These are phyloP conservation scores for Crematogaster levior DNA, from an alignment of 2,888 invertebrate species.

Conservation along the genomic window DNA sequence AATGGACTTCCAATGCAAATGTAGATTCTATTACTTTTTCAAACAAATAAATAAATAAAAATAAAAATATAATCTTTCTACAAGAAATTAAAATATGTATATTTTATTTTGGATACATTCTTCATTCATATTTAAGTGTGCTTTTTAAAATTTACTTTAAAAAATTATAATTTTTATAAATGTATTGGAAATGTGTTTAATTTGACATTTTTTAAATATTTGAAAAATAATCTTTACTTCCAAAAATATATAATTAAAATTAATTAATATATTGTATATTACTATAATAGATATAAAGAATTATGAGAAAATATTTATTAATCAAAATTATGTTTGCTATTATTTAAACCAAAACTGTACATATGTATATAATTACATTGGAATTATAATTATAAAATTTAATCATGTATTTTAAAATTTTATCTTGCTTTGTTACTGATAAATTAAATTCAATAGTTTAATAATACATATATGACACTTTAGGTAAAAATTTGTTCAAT, in stretches of 20 bases:
- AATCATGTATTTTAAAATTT: neutral
- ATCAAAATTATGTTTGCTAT: neutral
- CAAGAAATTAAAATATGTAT: neutral
- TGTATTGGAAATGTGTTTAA: conserved; percentile 9
- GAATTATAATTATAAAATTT: neutral
- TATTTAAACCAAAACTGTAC: neutral
- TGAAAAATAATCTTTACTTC: neutral
- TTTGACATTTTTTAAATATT: neutral
- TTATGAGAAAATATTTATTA: neutral
- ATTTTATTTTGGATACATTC: neutral
- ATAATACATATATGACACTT: neutral
- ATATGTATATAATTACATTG: neutral
- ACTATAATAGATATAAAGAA: neutral
- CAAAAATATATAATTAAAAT: neutral
- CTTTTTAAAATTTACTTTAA: neutral
- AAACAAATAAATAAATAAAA: neutral
- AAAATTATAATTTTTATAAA: neutral
- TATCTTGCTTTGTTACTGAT: neutral
- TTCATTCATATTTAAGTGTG: neutral
- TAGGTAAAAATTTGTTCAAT: conserved; percentile 1
- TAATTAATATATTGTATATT: neutral
- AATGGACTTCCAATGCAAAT: neutral
- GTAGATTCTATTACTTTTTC: conserved; percentile 11
- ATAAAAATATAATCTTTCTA: neutral
- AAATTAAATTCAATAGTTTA: conserved; percentile 5